Base-by-base conservation (phyloP, 64 coral and sea anemone species). In the Catalaphyllia jardinei region DNA sequence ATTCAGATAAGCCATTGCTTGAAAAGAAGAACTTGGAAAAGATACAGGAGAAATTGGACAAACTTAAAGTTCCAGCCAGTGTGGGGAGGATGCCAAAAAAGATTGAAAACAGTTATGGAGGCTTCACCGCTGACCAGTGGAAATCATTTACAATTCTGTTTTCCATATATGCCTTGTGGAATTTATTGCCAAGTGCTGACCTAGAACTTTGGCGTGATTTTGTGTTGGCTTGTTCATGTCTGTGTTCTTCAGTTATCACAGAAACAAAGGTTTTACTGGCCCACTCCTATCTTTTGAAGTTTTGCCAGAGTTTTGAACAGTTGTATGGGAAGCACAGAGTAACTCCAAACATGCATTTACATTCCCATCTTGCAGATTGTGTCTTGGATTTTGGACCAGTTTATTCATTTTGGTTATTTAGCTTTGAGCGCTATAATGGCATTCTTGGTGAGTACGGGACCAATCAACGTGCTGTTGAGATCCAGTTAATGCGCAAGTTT, bases 51-150 rank as follows among this genome's bases (percentile, higher is more conserved):
- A 90, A 94, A 87, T 4, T 94, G 42, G 89, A 94, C 69, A 73
- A 74, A 31, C 18, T 94, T 29, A 91, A 62, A 87, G 88, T 75
- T 62, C 83, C 93, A 76, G 81, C 89, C 20, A 87, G 22, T 76
- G 74, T 89, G 29, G 74, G 91, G 29, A 71, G 91, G 12, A 77
- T 88, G 15, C 91, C 84, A 16, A 73, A 79, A 22, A 93, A 93
- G 72, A 95, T 81, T 31, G 60, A 27, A n/a, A 95, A 79, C 54
- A 87, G 30, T 22, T 95, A 62, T 95, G 88, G 93, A 7, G 93
- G 93, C 62, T 95, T 95, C 54, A 95, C 82, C 67, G 89, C 89
- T 76, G 88, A 94, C 76, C 88, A 91, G 78, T 94, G 93, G 93
- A 91, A 94, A 79, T 31, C 88, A 72, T 94, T 89, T 60, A 91